These are phyloP conservation scores for Bombyx huttoni DNA, from an alignment of 2,888 invertebrate species.

Conservation along the genomic window DNA sequence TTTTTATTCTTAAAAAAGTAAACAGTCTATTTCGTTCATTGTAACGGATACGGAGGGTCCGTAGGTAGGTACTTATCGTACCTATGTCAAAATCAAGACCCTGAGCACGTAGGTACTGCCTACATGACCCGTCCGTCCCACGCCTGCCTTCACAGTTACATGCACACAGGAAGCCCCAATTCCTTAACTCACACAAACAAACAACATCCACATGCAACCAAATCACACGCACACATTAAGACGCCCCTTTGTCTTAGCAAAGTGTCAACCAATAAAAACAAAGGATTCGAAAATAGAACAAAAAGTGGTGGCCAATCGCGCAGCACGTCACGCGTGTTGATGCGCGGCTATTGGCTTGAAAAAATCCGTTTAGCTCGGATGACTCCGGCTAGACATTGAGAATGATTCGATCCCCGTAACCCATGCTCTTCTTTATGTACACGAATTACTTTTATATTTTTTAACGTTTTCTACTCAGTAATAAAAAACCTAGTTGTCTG, in stretches of 20 bases:
- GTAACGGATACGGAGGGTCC: constrained; percentile 39
- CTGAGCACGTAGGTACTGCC: constrained; percentile 38
- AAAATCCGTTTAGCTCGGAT: constrained; percentile 68
- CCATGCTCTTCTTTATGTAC: constrained; percentile 32
- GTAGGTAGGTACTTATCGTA: constrained; percentile 12
- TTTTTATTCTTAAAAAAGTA: too few species aligned
- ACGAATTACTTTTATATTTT: neutral
- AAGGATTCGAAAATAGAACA: constrained; percentile 71
- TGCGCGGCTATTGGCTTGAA: constrained; percentile 70
- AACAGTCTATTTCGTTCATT: constrained; percentile 41
- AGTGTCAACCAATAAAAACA: constrained; percentile 74
- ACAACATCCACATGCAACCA: constrained; percentile 24
- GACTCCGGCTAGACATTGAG: constrained; percentile 61
- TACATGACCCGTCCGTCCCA: constrained; percentile 37
- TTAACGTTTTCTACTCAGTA: neutral
- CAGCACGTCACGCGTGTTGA: constrained; percentile 65
- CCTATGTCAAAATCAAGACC: constrained; percentile 61
- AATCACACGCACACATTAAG: constrained; percentile 52
- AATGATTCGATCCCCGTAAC: constrained; percentile 43
- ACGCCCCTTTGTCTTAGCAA: constrained; percentile 72
- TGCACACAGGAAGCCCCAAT: constrained; percentile 46
- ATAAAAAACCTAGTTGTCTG: too few species aligned
- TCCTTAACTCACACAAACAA: constrained; percentile 61
- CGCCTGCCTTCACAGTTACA: constrained; percentile 25
- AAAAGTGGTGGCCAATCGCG: constrained; percentile 67